Evolutionary conservation across 2,888 invertebrate genomes (phyloP), one percentile per base, ranked within the genome.

Genomic region (Mimas tiliae): DNA sequence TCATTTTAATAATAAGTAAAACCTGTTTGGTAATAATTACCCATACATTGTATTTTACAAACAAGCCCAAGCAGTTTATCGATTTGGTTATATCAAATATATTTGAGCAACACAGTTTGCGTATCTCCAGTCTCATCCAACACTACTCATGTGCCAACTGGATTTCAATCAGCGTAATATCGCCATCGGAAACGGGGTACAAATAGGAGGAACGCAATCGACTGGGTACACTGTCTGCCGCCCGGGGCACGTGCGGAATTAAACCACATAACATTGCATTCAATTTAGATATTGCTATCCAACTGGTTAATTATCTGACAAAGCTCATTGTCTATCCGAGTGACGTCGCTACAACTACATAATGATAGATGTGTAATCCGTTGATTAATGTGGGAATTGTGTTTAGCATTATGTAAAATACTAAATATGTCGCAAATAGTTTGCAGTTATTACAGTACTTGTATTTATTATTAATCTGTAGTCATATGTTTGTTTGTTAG

Each of bases 191-290:
- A 55, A 67, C 62, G 19, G 65, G 55, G 50, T 65, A 69, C 72
- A 70, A 73, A 74, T 70, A 78, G 71, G 68, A 65, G 63, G 67
- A 68, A 67, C 53, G 58, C 58, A 58, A 42, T 58, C 58, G 38
- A 42, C 58, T 70, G 70, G 69, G 71, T 74, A 51, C 33, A 50
- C 67, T 65, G 73, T 70, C 73, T 72, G 72, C 73, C 63, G 73
- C 81, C 68, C 58, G 67, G 34, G 74, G 81, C 78, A 66, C 48
- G 68, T 67, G 68, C 64, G 70, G 71, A 77, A 78, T 80, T 80
- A 79, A 74, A 78, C 76, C 74, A 71, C 76, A 75, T 73, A 69
- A 72, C 72, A 63, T 58, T 75, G 76, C 73, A 76, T 70, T 75
- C 68, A 72, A 71, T 74, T 74, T 70, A 73, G 72, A 72, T 72